phyloP scores from a whole-genome alignment of 2,113 vertebrate genomes.

The Grus americana region DNA sequence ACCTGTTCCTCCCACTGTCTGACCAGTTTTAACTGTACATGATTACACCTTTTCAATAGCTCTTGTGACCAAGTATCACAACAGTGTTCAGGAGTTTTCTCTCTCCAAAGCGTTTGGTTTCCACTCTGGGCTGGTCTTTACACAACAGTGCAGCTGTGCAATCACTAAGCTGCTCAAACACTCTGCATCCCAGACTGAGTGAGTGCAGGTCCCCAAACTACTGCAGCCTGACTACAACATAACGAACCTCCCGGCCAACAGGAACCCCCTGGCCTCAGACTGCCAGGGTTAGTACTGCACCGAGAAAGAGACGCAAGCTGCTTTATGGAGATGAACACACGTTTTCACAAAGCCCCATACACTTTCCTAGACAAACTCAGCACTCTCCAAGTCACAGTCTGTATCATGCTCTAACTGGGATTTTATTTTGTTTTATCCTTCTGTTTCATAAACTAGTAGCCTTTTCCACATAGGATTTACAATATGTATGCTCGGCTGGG shows the following conservation, averaged over 20 bases:
- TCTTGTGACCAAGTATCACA: not conserved
- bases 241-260: not conserved
- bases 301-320: not conserved
- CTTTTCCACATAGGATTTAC: not conserved
- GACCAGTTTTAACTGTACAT: not conserved
- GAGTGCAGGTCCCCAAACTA: not conserved
- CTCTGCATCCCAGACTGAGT: not conserved
- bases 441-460: not conserved
- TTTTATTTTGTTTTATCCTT: not conserved
- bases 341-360: not conserved
- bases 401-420: no score
- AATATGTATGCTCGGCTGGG: not conserved
- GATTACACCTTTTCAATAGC: not conserved
- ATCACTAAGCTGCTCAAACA: not conserved
- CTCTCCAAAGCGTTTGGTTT: not conserved
- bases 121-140: not conserved
- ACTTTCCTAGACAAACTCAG: not conserved
- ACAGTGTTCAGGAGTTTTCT: not conserved
- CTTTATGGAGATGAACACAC: no score
- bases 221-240: not conserved
- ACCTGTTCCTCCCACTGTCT: not conserved
- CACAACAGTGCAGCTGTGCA: not conserved
- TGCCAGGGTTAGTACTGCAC: rapidly evolving
- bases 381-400: not conserved
- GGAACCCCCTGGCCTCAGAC: no score